These are phyloP conservation scores for Rhagonycha fulva DNA, from an alignment of 2,888 invertebrate species.

Conservation along the genomic window DNA sequence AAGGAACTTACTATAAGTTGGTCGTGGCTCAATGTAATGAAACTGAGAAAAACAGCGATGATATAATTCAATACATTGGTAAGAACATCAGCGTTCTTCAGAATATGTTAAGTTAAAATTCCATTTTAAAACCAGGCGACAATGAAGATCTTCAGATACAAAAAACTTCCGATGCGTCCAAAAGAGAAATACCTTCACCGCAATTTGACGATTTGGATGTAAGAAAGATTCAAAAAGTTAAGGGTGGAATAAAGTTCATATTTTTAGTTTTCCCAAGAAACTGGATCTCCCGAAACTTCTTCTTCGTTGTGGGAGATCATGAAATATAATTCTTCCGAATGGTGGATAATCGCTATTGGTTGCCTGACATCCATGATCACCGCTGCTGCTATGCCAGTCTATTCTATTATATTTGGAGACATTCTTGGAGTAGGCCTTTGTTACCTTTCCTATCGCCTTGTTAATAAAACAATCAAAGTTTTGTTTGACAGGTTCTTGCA, in stretches of 20 bases:
- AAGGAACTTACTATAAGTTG: conserved; percentile 71
- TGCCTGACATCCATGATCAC: conserved; percentile 65
- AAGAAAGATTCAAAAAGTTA: too few species aligned
- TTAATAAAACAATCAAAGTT: too few species aligned
- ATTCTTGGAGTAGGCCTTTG: conserved; percentile 65
- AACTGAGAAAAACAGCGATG: conserved; percentile 3
- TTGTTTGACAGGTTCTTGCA: conserved; percentile 45
- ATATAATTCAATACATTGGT: too few species aligned
- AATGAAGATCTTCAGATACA: too few species aligned
- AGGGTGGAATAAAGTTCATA: too few species aligned
- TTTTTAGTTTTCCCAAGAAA: too few species aligned
- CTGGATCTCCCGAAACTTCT: too few species aligned
- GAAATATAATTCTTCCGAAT: conserved; percentile 59
- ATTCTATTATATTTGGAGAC: conserved; percentile 74
- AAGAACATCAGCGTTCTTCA: too few species aligned
- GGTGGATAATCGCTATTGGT: conserved; percentile 56
- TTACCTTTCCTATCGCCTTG: too few species aligned
- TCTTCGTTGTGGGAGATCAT: conserved; percentile 48
- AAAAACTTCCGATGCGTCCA: neutral
- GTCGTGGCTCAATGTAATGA: conserved; percentile 64
- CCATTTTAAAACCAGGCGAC: too few species aligned
- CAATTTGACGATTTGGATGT: neutral
- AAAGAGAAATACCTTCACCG: neutral
- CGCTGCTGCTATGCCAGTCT: conserved; percentile 74
- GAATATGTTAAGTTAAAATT: too few species aligned